Percentiles rank a stretch among this genome's conserved stretches.
Conservation (phyloP, 2,888 invertebrate genomes). For the Macaria liturata region DNA sequence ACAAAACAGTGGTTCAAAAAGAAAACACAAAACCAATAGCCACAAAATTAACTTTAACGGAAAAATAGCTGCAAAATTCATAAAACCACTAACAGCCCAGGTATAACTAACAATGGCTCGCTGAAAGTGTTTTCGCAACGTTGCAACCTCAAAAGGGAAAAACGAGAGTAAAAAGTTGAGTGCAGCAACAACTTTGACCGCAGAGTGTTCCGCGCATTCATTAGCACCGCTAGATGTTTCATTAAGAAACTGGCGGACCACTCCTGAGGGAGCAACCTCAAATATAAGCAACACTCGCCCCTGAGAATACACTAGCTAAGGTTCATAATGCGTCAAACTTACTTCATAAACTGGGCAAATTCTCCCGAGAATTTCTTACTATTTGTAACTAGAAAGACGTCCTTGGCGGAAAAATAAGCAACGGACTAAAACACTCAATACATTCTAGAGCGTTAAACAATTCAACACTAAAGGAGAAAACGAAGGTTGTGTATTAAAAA, state of each 20-base stretch:
- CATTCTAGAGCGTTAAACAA: constrained; percentile 3
- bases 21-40: no score
- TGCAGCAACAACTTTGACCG: constrained; percentile 28
- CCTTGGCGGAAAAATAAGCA: no score
- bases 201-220: constrained; percentile 29
- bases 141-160: constrained; percentile 15
- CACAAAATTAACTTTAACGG: no score
- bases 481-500: constrained; percentile 14
- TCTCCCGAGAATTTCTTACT: no score
- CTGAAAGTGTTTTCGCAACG: constrained; percentile 22
- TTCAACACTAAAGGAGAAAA: constrained; percentile 6
- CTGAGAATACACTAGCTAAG: neutral
- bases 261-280: neutral
- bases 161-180: constrained; percentile 17
- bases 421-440: neutral
- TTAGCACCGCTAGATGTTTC: constrained; percentile 32
- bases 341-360: no score
- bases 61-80: no score
- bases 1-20: no score
- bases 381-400: no score
- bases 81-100: constrained; percentile 9
- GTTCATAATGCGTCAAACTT: neutral
- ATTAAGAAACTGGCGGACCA: constrained; percentile 28
- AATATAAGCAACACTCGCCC: no score
- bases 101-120: constrained; percentile 11